A percentile compares a stretch with the other conserved stretches of the same genome.
phyloP scores from a whole-genome alignment of 2,888 invertebrate genomes.

The Tholera decimalis region DNA sequence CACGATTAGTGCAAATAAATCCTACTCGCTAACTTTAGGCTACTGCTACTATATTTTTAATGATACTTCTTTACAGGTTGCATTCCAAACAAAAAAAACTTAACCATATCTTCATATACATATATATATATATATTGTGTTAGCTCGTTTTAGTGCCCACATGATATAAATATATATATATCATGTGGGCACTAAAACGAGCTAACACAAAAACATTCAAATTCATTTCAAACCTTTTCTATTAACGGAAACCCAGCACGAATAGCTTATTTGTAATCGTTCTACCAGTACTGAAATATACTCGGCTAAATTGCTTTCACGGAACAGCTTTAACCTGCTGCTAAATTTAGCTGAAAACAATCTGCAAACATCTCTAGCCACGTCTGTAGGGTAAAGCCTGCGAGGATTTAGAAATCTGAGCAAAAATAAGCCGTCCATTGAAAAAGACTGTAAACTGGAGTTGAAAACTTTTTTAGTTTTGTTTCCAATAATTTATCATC shows the following conservation, averaged over 20 bases:
- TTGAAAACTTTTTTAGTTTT: conserved; percentile 3
- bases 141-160: not conserved
- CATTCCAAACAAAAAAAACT: not conserved
- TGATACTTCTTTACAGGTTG: not conserved
- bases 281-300: conserved; percentile 15
- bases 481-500: too few relatives aligned
- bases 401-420: conserved; percentile 26
- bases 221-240: conserved; percentile 4
- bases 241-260: conserved; percentile 1
- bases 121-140: too few relatives aligned
- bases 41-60: not conserved
- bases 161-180: too few relatives aligned
- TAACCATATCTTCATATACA: too few relatives aligned
- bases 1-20: not conserved
- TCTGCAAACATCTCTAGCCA: conserved; percentile 50
- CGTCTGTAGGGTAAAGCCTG: conserved; percentile 25
- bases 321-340: conserved; percentile 21
- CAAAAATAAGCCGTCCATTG: conserved; percentile 24
- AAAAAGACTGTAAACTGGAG: conserved; percentile 6
- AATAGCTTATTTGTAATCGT: conserved; percentile 25
- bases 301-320: conserved; percentile 21
- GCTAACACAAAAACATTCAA: not conserved
- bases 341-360: conserved; percentile 52
- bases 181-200: too few relatives aligned
- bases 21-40: not conserved